Evolutionary conservation across 2,113 vertebrate species (phyloP).

Genomic region (Bungarus multicinctus): DNA sequence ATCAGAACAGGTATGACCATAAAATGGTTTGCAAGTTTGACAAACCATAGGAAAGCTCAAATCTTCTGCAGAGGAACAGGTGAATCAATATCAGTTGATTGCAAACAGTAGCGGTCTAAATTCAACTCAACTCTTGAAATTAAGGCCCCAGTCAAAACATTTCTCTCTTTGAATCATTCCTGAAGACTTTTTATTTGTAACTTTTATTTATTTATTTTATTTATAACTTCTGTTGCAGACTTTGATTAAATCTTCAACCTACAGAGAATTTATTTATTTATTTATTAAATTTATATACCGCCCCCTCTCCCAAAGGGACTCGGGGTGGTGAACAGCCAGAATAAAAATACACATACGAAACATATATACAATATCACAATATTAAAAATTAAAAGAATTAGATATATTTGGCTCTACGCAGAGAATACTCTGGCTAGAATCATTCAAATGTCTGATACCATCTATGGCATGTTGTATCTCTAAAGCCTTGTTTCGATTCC

Average conservation of each 20-base stretch:
- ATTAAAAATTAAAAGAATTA: no score
- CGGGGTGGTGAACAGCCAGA: no score
- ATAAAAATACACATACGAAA: no score
- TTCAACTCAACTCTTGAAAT: background rate
- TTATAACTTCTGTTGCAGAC: background rate
- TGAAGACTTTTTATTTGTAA: background rate
- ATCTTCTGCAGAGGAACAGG: background rate
- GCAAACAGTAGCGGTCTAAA: background rate
- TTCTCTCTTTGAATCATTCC: background rate
- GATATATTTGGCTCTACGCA: no score
- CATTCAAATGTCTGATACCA: background rate
- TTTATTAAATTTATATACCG: no score
- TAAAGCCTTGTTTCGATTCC: background rate
- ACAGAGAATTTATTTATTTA: no score
- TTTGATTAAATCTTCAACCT: background rate
- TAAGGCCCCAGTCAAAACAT: background rate
- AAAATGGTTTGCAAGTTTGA: background rate
- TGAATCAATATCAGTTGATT: background rate
- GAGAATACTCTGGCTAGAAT: background rate
- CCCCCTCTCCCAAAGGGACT: no score
- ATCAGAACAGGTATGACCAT: background rate
- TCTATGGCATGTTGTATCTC: background rate
- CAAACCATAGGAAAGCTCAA: background rate
- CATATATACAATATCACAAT: no score
- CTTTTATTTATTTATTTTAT: background rate